phyloP scores from a whole-genome alignment of 2,888 invertebrate species.

The Cerastis leucographa region DNA sequence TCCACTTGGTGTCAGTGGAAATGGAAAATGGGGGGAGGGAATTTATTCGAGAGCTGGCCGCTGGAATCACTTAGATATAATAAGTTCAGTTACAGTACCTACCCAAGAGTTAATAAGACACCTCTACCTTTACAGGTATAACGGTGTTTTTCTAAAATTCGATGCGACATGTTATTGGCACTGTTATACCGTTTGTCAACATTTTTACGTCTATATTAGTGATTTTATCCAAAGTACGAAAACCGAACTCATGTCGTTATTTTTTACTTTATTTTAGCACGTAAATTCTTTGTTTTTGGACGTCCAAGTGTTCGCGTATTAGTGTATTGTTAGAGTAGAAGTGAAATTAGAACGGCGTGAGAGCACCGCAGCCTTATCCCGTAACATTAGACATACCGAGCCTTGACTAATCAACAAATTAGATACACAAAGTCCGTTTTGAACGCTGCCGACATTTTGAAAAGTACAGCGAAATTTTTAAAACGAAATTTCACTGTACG shows the following conservation, averaged over 20 bases:
- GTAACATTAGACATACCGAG: constrained; percentile 54
- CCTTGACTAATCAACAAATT: constrained; percentile 55
- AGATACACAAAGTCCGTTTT: constrained; percentile 40
- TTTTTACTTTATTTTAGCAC: neutral
- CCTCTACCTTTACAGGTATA: neutral
- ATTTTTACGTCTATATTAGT: constrained; percentile 16
- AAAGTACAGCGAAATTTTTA: constrained; percentile 51
- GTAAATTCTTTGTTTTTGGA: constrained; percentile 37
- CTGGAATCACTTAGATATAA: constrained; percentile 13
- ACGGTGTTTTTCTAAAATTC: neutral
- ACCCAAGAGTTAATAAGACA: neutral
- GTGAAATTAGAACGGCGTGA: constrained; percentile 27
- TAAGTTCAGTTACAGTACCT: constrained; percentile 9
- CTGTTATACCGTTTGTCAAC: constrained; percentile 21
- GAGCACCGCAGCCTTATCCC: constrained; percentile 49
- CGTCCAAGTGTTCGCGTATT: constrained; percentile 29
- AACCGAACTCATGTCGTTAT: neutral
- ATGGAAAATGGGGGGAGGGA: neutral
- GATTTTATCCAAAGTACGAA: constrained; percentile 14
- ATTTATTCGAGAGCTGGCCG: constrained; percentile 39
- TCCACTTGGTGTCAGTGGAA: neutral
- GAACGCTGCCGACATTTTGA: constrained; percentile 48
- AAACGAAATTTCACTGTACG: constrained; percentile 50
- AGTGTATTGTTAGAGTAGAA: constrained; percentile 33
- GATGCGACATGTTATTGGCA: neutral